A percentile compares a stretch with the other conserved stretches of the same genome.
These are phyloP conservation scores for Phrynocephalus guinanensis DNA, from an alignment of 2,797 vertebrate genomes.

Conservation along the genomic window DNA sequence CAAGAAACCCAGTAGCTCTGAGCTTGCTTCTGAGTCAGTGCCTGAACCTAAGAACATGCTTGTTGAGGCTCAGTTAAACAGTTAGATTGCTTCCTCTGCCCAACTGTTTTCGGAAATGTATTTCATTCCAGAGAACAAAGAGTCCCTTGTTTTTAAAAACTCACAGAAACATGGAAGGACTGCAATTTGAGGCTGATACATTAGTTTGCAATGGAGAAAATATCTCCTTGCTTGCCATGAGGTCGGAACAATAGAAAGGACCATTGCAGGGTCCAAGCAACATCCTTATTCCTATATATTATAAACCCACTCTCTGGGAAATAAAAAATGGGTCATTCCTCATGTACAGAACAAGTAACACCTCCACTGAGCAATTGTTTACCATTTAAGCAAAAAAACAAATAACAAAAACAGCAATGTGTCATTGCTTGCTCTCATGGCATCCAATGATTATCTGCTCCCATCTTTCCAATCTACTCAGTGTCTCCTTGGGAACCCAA, in stretches of 20 bases:
- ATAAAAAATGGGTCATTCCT: neutral
- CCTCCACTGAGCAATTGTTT: neutral
- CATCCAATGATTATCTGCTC: neutral
- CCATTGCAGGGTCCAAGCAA: neutral
- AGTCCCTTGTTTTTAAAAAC: neutral
- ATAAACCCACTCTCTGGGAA: neutral
- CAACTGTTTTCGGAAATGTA: conserved; percentile 25
- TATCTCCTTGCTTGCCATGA: neutral
- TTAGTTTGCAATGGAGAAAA: neutral
- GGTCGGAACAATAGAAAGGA: neutral
- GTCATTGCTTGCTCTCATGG: neutral
- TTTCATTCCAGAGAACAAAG: neutral
- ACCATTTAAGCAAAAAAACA: neutral
- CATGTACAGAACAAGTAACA: neutral
- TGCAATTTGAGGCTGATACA: neutral
- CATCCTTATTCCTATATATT: neutral
- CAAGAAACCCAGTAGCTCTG: neutral
- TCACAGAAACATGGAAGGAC: neutral
- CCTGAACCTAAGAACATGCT: neutral
- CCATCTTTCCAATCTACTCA: neutral
- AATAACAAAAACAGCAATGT: neutral
- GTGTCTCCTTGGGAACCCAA: neutral
- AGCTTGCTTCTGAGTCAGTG: conserved; percentile 3
- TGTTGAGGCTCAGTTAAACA: neutral
- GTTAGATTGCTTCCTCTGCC: neutral